phyloP scores from a whole-genome alignment of 2,113 vertebrate species.

The Heloderma charlesbogerti region DNA sequence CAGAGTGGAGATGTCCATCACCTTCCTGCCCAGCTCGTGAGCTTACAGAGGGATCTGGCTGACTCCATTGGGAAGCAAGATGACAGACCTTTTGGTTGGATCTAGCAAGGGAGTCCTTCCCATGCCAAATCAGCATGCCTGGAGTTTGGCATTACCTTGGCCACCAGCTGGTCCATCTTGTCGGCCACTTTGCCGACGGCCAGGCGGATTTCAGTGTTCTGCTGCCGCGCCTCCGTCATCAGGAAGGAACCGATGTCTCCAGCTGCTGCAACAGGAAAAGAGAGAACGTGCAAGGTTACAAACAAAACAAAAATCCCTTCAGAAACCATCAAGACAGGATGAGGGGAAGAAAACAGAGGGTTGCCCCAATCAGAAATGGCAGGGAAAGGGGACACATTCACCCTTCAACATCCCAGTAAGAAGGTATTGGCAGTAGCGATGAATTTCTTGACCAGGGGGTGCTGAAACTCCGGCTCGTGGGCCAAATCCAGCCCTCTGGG shows the following conservation, averaged over 20 bases:
- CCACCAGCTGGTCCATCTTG: slow-evolving; percentile 92
- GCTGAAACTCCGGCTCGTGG: no score
- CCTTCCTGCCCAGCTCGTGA: no score
- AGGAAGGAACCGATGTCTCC: slow-evolving; percentile 92
- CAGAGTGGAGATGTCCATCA: no score
- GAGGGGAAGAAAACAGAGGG: not conserved
- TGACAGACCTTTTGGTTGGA: not conserved
- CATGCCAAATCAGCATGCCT: not conserved
- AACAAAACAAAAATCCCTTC: not conserved
- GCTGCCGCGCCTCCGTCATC: slow-evolving; percentile 96
- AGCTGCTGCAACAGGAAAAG: slow-evolving; percentile 72
- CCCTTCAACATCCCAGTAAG: not conserved
- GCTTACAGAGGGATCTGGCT: not conserved
- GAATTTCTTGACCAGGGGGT: no score
- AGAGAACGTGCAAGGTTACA: not conserved
- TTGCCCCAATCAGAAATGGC: no score
- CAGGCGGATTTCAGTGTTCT: slow-evolving; percentile 94
- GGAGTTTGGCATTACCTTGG: slow-evolving; percentile 80
- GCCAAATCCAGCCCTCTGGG: no score
- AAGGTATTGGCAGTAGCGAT: no score
- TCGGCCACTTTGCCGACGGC: slow-evolving; percentile 91
- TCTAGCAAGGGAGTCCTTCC: not conserved
- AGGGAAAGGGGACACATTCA: not conserved
- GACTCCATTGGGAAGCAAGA: not conserved
- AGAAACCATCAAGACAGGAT: not conserved